Conservation (phyloP, 2,888 invertebrate genomes). For the Hemithea aestivaria region DNA sequence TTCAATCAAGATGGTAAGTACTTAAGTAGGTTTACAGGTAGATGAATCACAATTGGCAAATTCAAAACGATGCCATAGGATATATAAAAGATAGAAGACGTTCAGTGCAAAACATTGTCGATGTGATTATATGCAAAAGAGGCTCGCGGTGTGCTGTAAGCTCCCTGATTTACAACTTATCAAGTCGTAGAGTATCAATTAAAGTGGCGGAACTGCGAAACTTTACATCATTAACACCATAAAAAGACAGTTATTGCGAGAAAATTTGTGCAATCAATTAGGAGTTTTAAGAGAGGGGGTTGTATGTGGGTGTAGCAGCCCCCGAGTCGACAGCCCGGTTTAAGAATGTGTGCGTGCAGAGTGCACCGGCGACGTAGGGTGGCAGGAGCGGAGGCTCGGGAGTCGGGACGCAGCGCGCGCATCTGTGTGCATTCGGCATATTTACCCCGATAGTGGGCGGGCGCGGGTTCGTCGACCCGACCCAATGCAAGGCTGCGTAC, state of each 20-base stretch:
- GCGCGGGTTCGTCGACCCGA: slow-evolving; percentile 75
- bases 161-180: slow-evolving; percentile 48
- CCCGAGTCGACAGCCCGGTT: slow-evolving; percentile 46
- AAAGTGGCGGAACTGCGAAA: slow-evolving; percentile 68
- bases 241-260: slow-evolving; percentile 79
- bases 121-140: slow-evolving; percentile 52
- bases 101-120: too few relatives aligned
- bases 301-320: slow-evolving; percentile 64
- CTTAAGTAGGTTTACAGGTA: too few relatives aligned
- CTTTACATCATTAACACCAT: slow-evolving; percentile 76
- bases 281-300: slow-evolving; percentile 70
- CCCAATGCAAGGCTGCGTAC: slow-evolving; percentile 76
- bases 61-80: too few relatives aligned
- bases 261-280: slow-evolving; percentile 79
- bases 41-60: too few relatives aligned
- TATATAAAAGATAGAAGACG: too few relatives aligned
- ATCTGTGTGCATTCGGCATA: slow-evolving; percentile 79
- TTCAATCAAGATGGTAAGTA: too few relatives aligned
- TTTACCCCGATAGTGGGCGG: slow-evolving; percentile 78
- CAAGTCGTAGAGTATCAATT: slow-evolving; percentile 62
- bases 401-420: slow-evolving; percentile 66
- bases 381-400: slow-evolving; percentile 37
- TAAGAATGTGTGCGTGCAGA: slow-evolving; percentile 65
- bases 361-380: slow-evolving; percentile 60
- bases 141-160: slow-evolving; percentile 40